Evolutionary conservation across 64 coral and sea anemone genomes (phyloP), one percentile per base, ranked within the genome.

Genomic region (Platygyra sinensis): DNA sequence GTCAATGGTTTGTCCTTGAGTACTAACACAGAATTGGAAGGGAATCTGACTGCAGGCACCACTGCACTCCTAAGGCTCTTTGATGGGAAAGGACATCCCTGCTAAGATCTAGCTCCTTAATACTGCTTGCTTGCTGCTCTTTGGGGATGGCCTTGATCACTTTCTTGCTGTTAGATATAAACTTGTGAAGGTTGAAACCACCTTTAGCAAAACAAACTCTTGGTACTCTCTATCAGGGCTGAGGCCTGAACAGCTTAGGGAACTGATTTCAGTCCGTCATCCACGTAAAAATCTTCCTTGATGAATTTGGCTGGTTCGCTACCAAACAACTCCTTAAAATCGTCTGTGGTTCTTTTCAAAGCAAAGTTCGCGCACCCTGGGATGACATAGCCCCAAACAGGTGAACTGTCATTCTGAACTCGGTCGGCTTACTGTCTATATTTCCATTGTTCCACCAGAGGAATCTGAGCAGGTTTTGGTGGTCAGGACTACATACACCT

Each of bases 351-450:
- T 49, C 15, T 46, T 55, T 89, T 89, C 29, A 89, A 30, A 9
- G 87, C 75, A 54, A 89, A 33, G 57, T 90, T 90, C 30, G 89
- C 89, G 22, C 89, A 90, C 17, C 62, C 79, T 1, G 89, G 77
- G 77, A 80, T 22, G 50, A 80, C 13, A 33, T 50, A 38, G 39
- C 77, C 13, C 5, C 52, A 36, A 89, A 62, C 10, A 63, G 87
- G 72, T 88, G 72, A 15, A 77, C 87, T 17, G 0, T 74, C 89
- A 89, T 89, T 54, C 87, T 31, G 60, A 77, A 89, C 18, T 89
- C 73, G 11, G 19, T 62, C 63, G 73, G 87, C 12, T 51, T 30
- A 16, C 24, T 77, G 32, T 72, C 38, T 16, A 54, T 2, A 30
- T 88, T 29, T 17, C 39, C 39, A 20, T 72, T 32, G 10, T 69